phyloP scores from a whole-genome alignment of 2,113 vertebrate species.

The Coregonus clupeaformis region DNA sequence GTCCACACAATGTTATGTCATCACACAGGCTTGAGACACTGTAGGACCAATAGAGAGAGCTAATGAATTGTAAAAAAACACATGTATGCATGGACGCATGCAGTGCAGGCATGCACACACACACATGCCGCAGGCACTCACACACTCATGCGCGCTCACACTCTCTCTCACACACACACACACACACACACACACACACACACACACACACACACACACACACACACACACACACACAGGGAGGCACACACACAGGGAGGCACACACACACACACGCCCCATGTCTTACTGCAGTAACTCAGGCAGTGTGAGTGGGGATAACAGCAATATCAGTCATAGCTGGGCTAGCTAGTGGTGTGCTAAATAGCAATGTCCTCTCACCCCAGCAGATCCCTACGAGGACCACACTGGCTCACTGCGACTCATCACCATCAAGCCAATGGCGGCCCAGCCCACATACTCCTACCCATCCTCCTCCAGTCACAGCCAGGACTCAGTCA shows the following conservation, averaged over 20 bases:
- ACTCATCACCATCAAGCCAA: constrained; percentile 91
- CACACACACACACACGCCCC: too few species aligned
- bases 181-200: constrained; percentile 16
- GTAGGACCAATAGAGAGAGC: neutral
- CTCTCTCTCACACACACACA: neutral
- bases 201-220: constrained; percentile 18
- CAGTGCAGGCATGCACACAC: neutral
- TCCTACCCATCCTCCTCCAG: constrained; percentile 83
- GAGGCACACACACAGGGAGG: too few species aligned
- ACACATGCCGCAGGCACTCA: too few species aligned
- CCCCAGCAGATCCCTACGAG: constrained; percentile 82
- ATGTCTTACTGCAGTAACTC: neutral
- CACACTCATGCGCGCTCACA: too few species aligned
- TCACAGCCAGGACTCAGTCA: constrained; percentile 87
- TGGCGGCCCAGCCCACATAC: constrained; percentile 80
- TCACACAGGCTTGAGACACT: neutral
- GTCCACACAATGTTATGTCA: neutral
- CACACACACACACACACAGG: neutral
- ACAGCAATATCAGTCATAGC: neutral
- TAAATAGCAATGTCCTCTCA: constrained; percentile 48
- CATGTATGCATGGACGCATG: neutral
- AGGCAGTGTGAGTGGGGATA: neutral
- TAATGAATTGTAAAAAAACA: neutral
- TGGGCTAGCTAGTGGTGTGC: neutral
- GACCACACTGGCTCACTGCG: constrained; percentile 91